Base-by-base conservation (phyloP, 2,888 invertebrate genomes). In the Apotomis turbidana region DNA sequence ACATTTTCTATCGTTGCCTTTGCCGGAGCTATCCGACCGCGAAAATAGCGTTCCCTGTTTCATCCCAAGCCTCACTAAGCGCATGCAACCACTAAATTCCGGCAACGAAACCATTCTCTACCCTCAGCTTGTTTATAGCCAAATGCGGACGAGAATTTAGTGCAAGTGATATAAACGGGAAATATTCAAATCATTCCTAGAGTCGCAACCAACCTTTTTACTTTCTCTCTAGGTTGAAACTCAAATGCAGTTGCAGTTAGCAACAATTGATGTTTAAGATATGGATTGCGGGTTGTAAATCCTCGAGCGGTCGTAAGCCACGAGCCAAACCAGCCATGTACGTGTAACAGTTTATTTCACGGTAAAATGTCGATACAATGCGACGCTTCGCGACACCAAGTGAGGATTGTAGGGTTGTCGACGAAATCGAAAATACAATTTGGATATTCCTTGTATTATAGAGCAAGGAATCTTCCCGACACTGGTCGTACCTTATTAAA, bases 301-400 rank as follows among this genome's bases (percentile, higher is more conserved):
- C 74, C 77, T 75, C 66, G 73, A 73, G 74, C 77, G 77, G 76
- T 76, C 78, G 78, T 80, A 79, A 80, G 79, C 78, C 78, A 74
- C 75, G 78, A 77, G 78, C 77, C 78, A 79, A 88, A 83, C 86
- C 83, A 87, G 84, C 86, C 87, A 81, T 89, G 86, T 85, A 87
- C 84, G 80, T 81, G 80, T 83, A 84, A 86, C 86, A 83, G 83
- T 85, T 86, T 82, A 83, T 80, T 79, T 36, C 76, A 76, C 77
- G 74, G 78, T 80, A 79, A 86, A 86, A 84, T 82, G 81, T 84
- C 83, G 81, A 74, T 75, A 74, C 78, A 74, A 74, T 78, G 60
- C 76, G 73, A 70, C 76, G 75, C 75, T 74, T 51, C 13, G 58
- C n/a, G 54, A 57, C 13, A 12, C 38, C 9, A 10, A 13, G 27